Evolutionary conservation across 2,113 vertebrate genomes (phyloP).

Genomic region (Ameiurus melas): DNA sequence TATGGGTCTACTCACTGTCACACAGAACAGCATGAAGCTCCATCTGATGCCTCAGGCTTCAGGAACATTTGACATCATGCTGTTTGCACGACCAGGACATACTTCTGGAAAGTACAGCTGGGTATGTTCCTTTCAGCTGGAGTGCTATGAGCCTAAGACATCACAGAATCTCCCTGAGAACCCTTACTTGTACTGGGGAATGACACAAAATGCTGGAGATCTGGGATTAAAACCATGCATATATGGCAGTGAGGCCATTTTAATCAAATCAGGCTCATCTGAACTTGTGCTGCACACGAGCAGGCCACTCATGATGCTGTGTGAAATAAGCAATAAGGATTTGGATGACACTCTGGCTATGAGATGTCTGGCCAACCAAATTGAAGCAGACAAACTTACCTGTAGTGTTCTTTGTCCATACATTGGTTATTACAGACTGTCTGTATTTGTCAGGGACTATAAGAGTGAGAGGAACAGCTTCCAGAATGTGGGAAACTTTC

Average conservation of each 20-base stretch:
- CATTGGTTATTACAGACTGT: slow-evolving; percentile 61
- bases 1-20: slow-evolving; percentile 50
- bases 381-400: slow-evolving; percentile 57
- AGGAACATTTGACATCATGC: slow-evolving; percentile 63
- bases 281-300: slow-evolving; percentile 56
- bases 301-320: slow-evolving; percentile 54
- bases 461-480: slow-evolving; percentile 39
- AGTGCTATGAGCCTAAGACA: slow-evolving; percentile 40
- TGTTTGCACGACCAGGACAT: slow-evolving; percentile 54
- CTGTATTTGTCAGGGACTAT: slow-evolving; percentile 60
- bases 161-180: slow-evolving; percentile 54
- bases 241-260: slow-evolving; percentile 48
- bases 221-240: slow-evolving; percentile 58
- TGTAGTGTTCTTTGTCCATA: slow-evolving; percentile 66
- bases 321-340: slow-evolving; percentile 61
- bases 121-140: slow-evolving; percentile 68
- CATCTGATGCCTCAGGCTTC: slow-evolving; percentile 51
- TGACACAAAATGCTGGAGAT: slow-evolving; percentile 52
- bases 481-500: slow-evolving; percentile 62
- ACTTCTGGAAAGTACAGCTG: slow-evolving; percentile 56
- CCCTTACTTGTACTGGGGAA: slow-evolving; percentile 66
- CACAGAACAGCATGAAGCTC: slow-evolving; percentile 49
- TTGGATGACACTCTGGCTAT: slow-evolving; percentile 52
- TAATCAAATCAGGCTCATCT: slow-evolving; percentile 45
- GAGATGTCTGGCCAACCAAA: slow-evolving; percentile 60